phyloP scores from a whole-genome alignment of 2,113 vertebrate species.

The Poecilia latipinna region DNA sequence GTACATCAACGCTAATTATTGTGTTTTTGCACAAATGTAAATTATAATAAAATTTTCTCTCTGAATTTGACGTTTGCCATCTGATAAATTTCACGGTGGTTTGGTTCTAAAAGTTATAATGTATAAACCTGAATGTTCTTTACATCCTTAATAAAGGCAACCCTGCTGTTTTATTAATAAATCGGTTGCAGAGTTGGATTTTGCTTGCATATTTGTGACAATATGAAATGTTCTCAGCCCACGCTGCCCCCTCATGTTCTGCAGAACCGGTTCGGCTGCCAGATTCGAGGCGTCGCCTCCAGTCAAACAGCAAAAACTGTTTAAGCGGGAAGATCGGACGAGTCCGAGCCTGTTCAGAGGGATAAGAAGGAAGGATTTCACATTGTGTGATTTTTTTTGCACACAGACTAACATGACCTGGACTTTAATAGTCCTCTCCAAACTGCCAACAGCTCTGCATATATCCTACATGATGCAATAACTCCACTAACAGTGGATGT shows the following conservation, averaged over 20 bases:
- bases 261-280: conserved; percentile 63
- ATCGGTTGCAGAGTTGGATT: neutral
- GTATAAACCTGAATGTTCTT: conserved; percentile 13
- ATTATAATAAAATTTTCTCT: neutral
- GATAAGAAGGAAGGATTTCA: neutral
- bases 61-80: neutral
- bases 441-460: conserved; percentile 29
- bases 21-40: conserved; percentile 1
- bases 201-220: too few species aligned
- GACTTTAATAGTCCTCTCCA: neutral
- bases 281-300: conserved; percentile 22
- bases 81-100: conserved; percentile 5
- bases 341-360: conserved; percentile 52
- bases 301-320: neutral
- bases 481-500: too few species aligned
- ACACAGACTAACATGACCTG: neutral
- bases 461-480: neutral
- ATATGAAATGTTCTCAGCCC: neutral
- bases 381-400: conserved; percentile 15
- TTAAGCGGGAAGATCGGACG: conserved; percentile 44
- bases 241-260: conserved; percentile 8
- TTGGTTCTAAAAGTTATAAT: conserved; percentile 13
- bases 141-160: conserved; percentile 21
- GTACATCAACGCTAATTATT: neutral
- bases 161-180: conserved; percentile 6